A percentile compares a stretch with the other conserved stretches of the same genome.
phyloP scores from a whole-genome alignment of 2,888 invertebrate genomes.

The Lamellibrachia columna region DNA sequence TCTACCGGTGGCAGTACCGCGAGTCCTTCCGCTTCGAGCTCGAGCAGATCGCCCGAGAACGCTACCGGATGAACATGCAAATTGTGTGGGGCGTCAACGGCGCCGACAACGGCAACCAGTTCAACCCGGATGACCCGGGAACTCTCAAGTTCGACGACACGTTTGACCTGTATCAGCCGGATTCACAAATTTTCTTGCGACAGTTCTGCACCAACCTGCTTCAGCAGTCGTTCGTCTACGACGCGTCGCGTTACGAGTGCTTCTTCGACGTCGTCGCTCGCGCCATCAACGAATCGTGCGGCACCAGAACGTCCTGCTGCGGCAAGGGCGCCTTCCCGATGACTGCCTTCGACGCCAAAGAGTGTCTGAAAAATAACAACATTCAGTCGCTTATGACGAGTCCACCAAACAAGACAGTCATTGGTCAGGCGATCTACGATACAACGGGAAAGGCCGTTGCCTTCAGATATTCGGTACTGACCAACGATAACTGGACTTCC shows the following conservation, averaged over 20 bases:
- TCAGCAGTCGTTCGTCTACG: neutral
- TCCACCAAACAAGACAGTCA: neutral
- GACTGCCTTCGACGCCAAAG: neutral
- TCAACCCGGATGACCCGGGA: conserved; percentile 83
- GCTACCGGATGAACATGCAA: conserved; percentile 17
- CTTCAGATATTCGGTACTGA: neutral
- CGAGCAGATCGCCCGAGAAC: neutral
- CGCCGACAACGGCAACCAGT: conserved; percentile 80
- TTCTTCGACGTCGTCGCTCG: conserved; percentile 23
- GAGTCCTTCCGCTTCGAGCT: conserved; percentile 72
- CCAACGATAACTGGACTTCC: conserved; percentile 19
- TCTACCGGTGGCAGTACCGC: conserved; percentile 78
- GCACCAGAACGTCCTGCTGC: neutral
- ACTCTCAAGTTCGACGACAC: conserved; percentile 76
- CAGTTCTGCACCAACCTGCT: conserved; percentile 74
- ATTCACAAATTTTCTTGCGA: conserved; percentile 85
- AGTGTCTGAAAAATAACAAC: conserved; percentile 13
- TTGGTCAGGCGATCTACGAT: conserved; percentile 22
- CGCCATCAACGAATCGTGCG: conserved; percentile 10
- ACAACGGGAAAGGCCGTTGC: neutral
- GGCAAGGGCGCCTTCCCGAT: neutral
- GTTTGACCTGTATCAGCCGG: conserved; percentile 82
- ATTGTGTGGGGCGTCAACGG: conserved; percentile 26
- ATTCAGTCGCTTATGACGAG: neutral
- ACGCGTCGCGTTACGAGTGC: neutral